Base-by-base conservation (phyloP, 1,140 invertebrate species). In the Dolichoris vasculosae region DNA sequence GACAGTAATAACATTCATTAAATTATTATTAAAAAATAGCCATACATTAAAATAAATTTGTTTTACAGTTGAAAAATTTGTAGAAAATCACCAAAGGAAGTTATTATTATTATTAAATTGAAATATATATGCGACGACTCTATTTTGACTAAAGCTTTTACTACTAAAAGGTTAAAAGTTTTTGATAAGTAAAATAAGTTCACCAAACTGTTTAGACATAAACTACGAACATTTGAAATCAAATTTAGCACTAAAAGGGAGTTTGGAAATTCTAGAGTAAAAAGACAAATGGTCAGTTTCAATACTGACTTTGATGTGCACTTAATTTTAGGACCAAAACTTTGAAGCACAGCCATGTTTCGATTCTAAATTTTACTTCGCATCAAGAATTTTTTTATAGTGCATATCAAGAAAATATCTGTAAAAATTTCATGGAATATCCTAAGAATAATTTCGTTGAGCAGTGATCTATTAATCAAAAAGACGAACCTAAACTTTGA, bases 181-280 rank as follows among this genome's bases (percentile, higher is more conserved):
- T 76, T 73, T 73, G 20, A 43, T 43, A 73, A 73, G 69, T 73
- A 73, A 73, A 51, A 76, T 15, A 76, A 0, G 75, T 76, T 35
- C 30, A 32, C 13, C 46, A 51, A 76, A 51, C 43, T 32, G 13
- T 76, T 76, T 51, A 76, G 30, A 1, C 23, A 11, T 46, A 43
- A 75, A 75, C 38, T 30, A 15, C 71, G 32, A 40, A 48, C 40
- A 43, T 46, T 75, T 46, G 23, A 15, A 26, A 46, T 46, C 23
- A 15, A 51, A 76, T 76, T 51, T 76, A 51, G 30, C 11, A 51
- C 13, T 35, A 17, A 51, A 76, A 73, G 35, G 38, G 23, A 73
- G 38, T 43, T 73, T 2, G 11, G 20, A 43, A 43, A 43, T 73
- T 73, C 32, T 17, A n/a, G 69, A 43, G 38, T 73, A n/a, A 73